Evolutionary conservation across 2,888 invertebrate species (phyloP).

Genomic region (Caenorhabditis sp.): DNA sequence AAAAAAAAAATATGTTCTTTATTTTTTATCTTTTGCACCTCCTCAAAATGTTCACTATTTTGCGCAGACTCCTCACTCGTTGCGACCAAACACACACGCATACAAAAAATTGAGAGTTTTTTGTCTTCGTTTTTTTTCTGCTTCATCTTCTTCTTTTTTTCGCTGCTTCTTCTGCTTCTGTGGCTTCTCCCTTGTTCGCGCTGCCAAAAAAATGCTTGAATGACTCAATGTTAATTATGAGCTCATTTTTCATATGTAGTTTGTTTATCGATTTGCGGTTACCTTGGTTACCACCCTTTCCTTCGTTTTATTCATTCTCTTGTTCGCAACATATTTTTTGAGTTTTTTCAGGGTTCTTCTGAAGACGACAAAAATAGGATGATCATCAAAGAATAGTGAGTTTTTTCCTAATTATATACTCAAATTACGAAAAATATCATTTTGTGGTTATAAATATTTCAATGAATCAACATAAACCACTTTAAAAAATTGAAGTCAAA

Average conservation of each 20-base stretch:
- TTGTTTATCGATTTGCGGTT: neutral
- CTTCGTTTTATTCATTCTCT: constrained; percentile 8
- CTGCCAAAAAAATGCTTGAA: neutral
- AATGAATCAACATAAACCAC: too few relatives aligned
- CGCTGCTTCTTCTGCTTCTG: neutral
- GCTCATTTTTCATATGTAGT: neutral
- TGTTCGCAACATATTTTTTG: neutral
- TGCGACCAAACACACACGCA: constrained; percentile 1
- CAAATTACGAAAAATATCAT: too few relatives aligned
- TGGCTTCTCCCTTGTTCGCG: neutral
- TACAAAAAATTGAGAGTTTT: constrained; percentile 1
- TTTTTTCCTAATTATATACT: constrained; percentile 18
- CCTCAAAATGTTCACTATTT: constrained; percentile 3
- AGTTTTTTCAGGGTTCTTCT: neutral
- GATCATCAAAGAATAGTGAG: constrained; percentile 68
- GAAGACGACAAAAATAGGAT: constrained; percentile 21
- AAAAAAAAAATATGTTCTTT: constrained; percentile 4
- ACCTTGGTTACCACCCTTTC: neutral
- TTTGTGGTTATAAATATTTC: too few relatives aligned
- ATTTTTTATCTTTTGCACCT: neutral
- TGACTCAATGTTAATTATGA: neutral
- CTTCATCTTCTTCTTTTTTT: neutral
- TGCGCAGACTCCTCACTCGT: neutral
- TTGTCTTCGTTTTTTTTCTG: constrained; percentile 6
- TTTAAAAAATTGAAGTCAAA: too few relatives aligned